Base-by-base conservation (phyloP, 2,797 vertebrate genomes). In the Lerista edwardsae region DNA sequence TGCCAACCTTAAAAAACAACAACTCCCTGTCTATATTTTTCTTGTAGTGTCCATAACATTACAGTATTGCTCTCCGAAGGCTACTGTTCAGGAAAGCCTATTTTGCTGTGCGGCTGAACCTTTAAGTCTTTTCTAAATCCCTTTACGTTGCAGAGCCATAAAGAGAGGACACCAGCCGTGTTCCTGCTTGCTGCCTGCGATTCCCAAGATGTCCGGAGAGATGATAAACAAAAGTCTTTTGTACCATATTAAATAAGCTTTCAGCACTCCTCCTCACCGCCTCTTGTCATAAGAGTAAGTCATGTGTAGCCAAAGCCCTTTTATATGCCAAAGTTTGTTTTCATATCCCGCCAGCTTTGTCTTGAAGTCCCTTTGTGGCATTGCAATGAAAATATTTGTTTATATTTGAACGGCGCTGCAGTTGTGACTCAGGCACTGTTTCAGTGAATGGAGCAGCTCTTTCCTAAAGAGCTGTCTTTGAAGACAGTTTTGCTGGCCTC, bases 361-460 rank as follows among this genome's bases (percentile, higher is more conserved):
- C 91, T 94, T 94, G 94, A 92, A 92, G 69, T 82, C 83, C 93
- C 93, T 96, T 94, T 96, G 95, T 95, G 94, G 92, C 94, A 91
- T 93, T 94, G 96, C 95, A 96, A 95, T 95, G 95, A 94, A 96
- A 96, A 95, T 95, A 95, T 94, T 96, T 96, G 94, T 96, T 96
- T 96, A 94, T 95, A 96, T 95, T 94, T 94, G 95, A 95, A 91
- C 93, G 92, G 94, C 17, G 36, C 92, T 93, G 92, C 92, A 90
- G 92, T 94, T 87, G 89, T 87, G 93, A 94, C 93, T 86, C 95
- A 94, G 95, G 93, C 95, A 95, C 93, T 0, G 2, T 69, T 94
- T 86, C 91, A 84, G 91, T 96, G 93, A 95, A 96, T 95, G 93
- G 93, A 93, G 84, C 81, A 83, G 90, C 85, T 86, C 88, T 95